Conservation (phyloP, 2,797 vertebrate species). For the Tapera naevia region DNA sequence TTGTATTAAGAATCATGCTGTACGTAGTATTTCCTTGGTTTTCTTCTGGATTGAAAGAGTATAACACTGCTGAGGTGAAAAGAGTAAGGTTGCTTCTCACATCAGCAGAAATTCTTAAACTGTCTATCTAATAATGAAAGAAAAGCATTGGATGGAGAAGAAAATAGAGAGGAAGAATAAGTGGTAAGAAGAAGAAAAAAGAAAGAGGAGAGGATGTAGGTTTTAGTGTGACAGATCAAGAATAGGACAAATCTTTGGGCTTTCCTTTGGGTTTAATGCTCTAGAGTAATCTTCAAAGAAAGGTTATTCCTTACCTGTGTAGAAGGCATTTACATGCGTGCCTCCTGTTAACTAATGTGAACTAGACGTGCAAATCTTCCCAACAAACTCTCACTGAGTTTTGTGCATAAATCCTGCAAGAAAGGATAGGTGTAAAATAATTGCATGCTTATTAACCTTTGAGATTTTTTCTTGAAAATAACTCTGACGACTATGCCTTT, state of each 20-base stretch:
- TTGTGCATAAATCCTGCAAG: slow-evolving; percentile 19
- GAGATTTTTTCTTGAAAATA: neutral
- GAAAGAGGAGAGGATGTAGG: neutral
- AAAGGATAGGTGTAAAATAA: neutral
- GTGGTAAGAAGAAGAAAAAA: neutral
- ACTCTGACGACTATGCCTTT: neutral
- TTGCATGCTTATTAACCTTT: slow-evolving; percentile 14
- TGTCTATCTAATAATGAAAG: neutral
- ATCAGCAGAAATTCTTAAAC: neutral
- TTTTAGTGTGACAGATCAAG: neutral
- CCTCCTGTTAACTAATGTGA: slow-evolving; percentile 24
- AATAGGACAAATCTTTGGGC: neutral
- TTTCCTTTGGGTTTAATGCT: neutral
- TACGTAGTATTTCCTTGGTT: neutral
- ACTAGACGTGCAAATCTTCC: slow-evolving; percentile 15
- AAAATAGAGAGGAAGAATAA: neutral
- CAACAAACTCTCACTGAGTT: neutral
- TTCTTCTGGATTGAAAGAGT: neutral
- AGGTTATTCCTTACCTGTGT: neutral
- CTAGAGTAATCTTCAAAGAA: slow-evolving; percentile 22
- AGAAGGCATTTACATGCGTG: neutral
- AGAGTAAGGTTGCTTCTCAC: neutral
- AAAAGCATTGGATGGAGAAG: neutral
- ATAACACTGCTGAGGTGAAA: neutral
- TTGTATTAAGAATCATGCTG: neutral